Evolutionary conservation across 1,140 invertebrate species (phyloP), one percentile per base, ranked within the genome.

Genomic region (Notospermus geniculatus): DNA sequence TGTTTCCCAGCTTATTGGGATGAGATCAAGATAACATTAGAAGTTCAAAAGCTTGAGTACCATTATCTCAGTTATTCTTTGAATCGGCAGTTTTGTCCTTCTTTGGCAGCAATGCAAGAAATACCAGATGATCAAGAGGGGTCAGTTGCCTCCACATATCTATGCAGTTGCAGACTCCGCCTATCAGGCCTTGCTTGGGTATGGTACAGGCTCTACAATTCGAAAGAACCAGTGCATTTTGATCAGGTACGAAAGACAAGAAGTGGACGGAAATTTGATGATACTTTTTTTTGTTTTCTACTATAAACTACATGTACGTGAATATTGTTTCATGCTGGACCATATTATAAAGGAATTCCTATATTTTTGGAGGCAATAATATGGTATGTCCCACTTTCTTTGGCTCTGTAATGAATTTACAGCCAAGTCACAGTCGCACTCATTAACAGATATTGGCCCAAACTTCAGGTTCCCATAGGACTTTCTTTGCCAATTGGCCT

Each of bases 111-210:
- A 36, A 36, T 36, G 32, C 32, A 36, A 36, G 32, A 36, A 36
- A 36, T 36, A 36, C 15, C 32, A 36, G 15, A 36, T 36, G 52
- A 63, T 71, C 39, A 74, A 70, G 62, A 73, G 71, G 50, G 70
- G 67, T 43, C 32, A 64, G 0, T 88, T 90, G 72, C 88, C 90
- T 0, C 91, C 91, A 0, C 91, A 94, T 69, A 91, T 93, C 63
- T 94, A 89, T 76, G 91, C 91, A 0, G 87, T 92, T n/a, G 90
- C 91, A 0, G 91, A 92, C 55, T 58, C 68, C 28, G 72, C 91
- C 0, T 91, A 92, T 75, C 90, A 93, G 75, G 86, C 88, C 7
- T 84, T 93, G 63, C 78, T 98, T 83, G 94, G 93, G 82, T 95
- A 90, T 90, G 84, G 69, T 15, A 23, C 46, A 7, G 72, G 72